A percentile compares a stretch with the other conserved stretches of the same genome.
These are phyloP conservation scores for Lasioglossum marginatum DNA, from an alignment of 2,888 invertebrate genomes.

Conservation along the genomic window DNA sequence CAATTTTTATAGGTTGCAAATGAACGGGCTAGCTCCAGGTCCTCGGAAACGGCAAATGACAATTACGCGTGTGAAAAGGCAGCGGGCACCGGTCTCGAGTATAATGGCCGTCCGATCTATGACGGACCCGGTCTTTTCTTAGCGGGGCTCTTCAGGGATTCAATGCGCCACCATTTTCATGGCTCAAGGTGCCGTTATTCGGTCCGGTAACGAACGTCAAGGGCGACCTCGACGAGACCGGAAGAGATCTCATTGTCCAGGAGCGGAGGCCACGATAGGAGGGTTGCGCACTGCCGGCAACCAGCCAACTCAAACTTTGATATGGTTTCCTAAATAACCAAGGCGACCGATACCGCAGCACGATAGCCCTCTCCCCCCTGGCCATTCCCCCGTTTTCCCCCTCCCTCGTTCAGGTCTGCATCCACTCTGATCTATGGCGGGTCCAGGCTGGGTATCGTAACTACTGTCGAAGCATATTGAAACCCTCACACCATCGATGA, in stretches of 20 bases:
- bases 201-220: slow-evolving; percentile 74
- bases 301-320: slow-evolving; percentile 81
- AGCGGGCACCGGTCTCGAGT: slow-evolving; percentile 1
- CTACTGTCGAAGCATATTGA: slow-evolving; percentile 81
- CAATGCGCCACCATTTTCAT: slow-evolving; percentile 61
- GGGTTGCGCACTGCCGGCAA: slow-evolving; percentile 71
- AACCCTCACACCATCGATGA: slow-evolving; percentile 74
- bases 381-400: slow-evolving; percentile 29
- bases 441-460: slow-evolving; percentile 78
- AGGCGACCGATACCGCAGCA: slow-evolving; percentile 80
- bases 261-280: slow-evolving; percentile 69
- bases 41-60: not conserved
- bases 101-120: slow-evolving; percentile 52
- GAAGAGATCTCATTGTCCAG: slow-evolving; percentile 78
- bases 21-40: not conserved
- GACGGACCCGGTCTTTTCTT: slow-evolving; percentile 57
- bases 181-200: slow-evolving; percentile 67
- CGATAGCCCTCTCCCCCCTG: slow-evolving; percentile 70
- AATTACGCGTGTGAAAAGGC: slow-evolving; percentile 8
- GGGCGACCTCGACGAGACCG: slow-evolving; percentile 71
- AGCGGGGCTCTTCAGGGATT: slow-evolving; percentile 46
- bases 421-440: slow-evolving; percentile 71
- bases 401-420: slow-evolving; percentile 36
- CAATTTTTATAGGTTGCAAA: not conserved
- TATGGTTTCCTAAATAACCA: slow-evolving; percentile 83